phyloP scores from a whole-genome alignment of 2,797 vertebrate genomes.

The Aselliscus stoliczkanus region DNA sequence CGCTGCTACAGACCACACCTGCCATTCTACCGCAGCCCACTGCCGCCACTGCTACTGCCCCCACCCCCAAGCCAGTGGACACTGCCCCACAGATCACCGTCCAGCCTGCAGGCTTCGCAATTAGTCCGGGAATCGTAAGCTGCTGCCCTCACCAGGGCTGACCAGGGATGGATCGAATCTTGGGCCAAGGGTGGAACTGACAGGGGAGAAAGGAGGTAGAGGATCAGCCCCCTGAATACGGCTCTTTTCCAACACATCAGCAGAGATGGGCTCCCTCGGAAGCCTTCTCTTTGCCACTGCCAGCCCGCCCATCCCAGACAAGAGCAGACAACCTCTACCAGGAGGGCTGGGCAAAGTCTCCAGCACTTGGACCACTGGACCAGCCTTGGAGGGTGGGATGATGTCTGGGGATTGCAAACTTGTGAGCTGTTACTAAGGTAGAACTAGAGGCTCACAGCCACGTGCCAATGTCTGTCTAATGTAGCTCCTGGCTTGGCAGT shows the following conservation, averaged over 20 bases:
- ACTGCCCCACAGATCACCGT: constrained; percentile 87
- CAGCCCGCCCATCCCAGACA: not conserved
- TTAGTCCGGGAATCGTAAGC: constrained; percentile 95
- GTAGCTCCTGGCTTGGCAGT: not conserved
- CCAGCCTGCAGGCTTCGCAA: constrained; percentile 91
- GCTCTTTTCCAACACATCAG: constrained; percentile 36
- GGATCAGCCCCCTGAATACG: not conserved
- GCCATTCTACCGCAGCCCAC: constrained; percentile 82
- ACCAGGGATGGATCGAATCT: constrained; percentile 49
- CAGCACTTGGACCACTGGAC: constrained; percentile 22
- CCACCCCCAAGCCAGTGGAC: constrained; percentile 82
- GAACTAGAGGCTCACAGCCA: not conserved
- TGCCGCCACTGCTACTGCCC: constrained; percentile 72
- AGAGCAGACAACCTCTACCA: constrained; percentile 28
- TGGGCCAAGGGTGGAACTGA: constrained; percentile 47
- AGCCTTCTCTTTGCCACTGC: constrained; percentile 24
- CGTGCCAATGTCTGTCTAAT: not conserved
- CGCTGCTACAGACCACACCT: constrained; percentile 80
- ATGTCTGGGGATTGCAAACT: not conserved
- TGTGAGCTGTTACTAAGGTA: not conserved
- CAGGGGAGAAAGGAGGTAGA: constrained; percentile 23
- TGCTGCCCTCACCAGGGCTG: constrained; percentile 52
- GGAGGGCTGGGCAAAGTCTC: constrained; percentile 5
- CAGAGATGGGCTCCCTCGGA: constrained; percentile 28
- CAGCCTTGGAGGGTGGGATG: constrained; percentile 47